Percentiles rank a stretch among this genome's conserved stretches.
Evolutionary conservation across 2,113 vertebrate genomes (phyloP).

Genomic region (Geococcyx californianus): DNA sequence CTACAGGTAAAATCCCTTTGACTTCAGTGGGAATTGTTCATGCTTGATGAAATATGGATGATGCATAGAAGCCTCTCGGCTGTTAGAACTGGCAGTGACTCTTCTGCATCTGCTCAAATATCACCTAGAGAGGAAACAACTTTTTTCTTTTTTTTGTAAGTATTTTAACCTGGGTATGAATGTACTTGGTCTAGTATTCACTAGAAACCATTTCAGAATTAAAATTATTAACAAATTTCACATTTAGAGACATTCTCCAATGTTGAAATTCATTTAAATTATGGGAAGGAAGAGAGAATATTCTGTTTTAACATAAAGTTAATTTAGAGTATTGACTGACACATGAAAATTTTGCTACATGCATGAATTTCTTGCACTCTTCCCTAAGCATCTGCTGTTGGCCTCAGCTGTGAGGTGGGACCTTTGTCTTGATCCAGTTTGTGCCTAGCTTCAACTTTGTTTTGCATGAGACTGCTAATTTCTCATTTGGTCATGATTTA

Average conservation of each 20-base stretch:
- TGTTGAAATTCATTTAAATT: background rate
- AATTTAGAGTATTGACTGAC: background rate
- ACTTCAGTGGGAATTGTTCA: background rate
- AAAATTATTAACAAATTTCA: background rate
- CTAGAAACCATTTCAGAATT: background rate
- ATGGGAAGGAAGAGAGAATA: fast-evolving
- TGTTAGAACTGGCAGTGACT: background rate
- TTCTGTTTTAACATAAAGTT: background rate
- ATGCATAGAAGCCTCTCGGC: background rate
- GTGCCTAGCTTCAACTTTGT: background rate
- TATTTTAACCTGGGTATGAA: background rate
- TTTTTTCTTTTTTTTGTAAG: background rate
- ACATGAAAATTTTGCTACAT: background rate
- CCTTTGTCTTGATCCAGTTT: background rate
- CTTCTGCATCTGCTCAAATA: background rate
- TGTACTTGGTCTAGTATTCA: background rate
- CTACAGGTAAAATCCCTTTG: background rate
- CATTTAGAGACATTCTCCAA: background rate
- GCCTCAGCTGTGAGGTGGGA: background rate
- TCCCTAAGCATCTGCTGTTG: background rate
- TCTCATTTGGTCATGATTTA: background rate
- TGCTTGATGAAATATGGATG: background rate
- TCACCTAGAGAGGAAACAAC: background rate
- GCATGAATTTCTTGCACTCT: background rate
- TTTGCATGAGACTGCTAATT: background rate